Percentiles rank a stretch among this genome's conserved stretches.
These are phyloP conservation scores for Halesus radiatus DNA, from an alignment of 1,140 invertebrate species.

Conservation along the genomic window DNA sequence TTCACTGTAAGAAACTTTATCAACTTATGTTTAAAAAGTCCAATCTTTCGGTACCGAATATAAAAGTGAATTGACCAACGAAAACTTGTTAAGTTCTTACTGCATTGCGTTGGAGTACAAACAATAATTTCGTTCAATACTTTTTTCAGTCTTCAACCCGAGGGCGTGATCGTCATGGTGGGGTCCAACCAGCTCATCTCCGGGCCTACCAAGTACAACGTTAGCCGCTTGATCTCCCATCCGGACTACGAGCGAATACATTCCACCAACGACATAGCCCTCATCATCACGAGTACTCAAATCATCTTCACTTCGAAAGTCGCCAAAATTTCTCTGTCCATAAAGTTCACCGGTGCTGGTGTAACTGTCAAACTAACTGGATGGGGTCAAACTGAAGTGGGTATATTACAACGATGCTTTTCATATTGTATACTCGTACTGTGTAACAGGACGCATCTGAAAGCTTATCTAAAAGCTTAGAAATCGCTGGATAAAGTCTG, in stretches of 20 bases:
- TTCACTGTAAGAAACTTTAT: too few relatives aligned
- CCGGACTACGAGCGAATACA: constrained; percentile 66
- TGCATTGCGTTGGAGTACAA: too few relatives aligned
- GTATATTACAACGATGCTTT: constrained; percentile 41
- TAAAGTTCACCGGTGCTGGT: constrained; percentile 60
- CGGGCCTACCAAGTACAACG: constrained; percentile 67
- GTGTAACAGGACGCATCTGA: too few relatives aligned
- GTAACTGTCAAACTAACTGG: constrained; percentile 65
- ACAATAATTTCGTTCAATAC: not conserved
- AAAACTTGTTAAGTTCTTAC: too few relatives aligned
- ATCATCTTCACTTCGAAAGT: constrained; percentile 65
- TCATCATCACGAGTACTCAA: constrained; percentile 64
- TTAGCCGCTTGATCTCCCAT: constrained; percentile 66
- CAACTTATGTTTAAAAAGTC: too few relatives aligned
- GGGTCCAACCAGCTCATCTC: constrained; percentile 68
- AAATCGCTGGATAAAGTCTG: too few relatives aligned
- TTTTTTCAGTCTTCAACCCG: not conserved
- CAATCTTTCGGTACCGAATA: too few relatives aligned
- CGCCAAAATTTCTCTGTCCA: constrained; percentile 63
- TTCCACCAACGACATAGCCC: constrained; percentile 69
- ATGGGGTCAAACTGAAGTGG: constrained; percentile 65
- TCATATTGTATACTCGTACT: too few relatives aligned
- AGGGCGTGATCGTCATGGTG: constrained; percentile 64
- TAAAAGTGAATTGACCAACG: too few relatives aligned
- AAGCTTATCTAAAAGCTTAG: too few relatives aligned